Conservation (phyloP, 2,797 vertebrate species). For the Enteromius afrohamiltoni region DNA sequence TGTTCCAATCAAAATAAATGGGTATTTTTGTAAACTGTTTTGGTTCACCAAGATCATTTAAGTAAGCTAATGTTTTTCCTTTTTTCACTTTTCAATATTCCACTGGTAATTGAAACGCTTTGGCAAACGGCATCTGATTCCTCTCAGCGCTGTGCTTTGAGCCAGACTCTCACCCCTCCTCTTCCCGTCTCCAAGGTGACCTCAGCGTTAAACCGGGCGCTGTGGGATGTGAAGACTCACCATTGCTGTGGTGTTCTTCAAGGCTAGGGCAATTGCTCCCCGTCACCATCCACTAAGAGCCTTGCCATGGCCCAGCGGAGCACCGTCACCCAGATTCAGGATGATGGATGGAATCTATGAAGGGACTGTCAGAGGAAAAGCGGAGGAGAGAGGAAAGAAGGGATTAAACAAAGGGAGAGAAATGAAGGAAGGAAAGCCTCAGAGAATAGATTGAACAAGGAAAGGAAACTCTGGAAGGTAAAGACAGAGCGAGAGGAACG, state of each 20-base stretch:
- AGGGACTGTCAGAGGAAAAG: slow-evolving; percentile 30
- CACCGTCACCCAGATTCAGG: slow-evolving; percentile 57
- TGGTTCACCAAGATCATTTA: not conserved
- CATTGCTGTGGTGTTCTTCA: slow-evolving; percentile 35
- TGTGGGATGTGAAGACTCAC: slow-evolving; percentile 46
- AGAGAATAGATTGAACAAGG: slow-evolving; percentile 10
- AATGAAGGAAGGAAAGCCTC: slow-evolving; percentile 9
- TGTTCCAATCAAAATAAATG: not conserved
- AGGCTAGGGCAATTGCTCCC: slow-evolving; percentile 57
- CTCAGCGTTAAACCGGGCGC: slow-evolving; percentile 39
- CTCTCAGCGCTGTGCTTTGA: not conserved
- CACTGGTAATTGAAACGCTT: not conserved
- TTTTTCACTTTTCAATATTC: not conserved
- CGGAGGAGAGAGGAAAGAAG: slow-evolving; percentile 28
- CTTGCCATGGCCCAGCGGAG: slow-evolving; percentile 50
- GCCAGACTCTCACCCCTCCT: slow-evolving; percentile 17
- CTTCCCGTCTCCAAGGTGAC: slow-evolving; percentile 55
- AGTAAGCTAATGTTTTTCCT: not conserved
- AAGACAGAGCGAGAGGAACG: not conserved
- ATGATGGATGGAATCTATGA: slow-evolving; percentile 57
- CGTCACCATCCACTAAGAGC: slow-evolving; percentile 55
- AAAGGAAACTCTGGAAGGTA: not conserved
- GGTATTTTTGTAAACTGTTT: not conserved
- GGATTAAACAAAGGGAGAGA: slow-evolving; percentile 16
- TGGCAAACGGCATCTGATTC: not conserved